Base-by-base conservation (phyloP, 2,797 vertebrate genomes). In the Morus bassanus region DNA sequence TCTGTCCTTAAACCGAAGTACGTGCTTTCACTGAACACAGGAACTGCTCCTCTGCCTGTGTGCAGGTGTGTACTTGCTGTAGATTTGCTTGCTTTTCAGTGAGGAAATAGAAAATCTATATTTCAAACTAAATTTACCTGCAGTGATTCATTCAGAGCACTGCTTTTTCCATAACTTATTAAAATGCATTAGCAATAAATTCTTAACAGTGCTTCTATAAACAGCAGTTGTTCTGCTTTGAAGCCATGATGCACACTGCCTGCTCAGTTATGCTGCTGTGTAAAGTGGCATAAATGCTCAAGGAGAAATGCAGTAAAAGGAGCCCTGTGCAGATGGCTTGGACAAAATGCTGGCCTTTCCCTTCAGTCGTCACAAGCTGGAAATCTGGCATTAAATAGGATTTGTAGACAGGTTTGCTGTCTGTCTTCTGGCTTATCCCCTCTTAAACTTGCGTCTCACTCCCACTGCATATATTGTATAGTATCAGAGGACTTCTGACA, bases 341-440 rank as follows among this genome's bases (percentile, higher is more conserved):
- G 79, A 37, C 46, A 69, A 91, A 95, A 92, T 28, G 81, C 75
- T 93, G 89, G 37, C 53, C 53, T 93, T 94, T 87, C 57, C 56
- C 46, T 91, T 91, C 78, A 73, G 57, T 61, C 15, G 1, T 79
- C 85, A 39, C 48, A 75, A 64, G 59, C 85, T 91, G 94, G 41
- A 86, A 92, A 91, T 90, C 80, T 91, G 80, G 86, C 88, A 75
- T 95, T 94, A 96, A 88, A 93, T 28, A 45, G 92, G 78, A 91
- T 85, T 74, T 92, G 45, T 77, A 43, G 83, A 2, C 48, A 86
- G 79, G 65, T 89, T 80, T 69, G 87, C 41, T 86, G 79, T 60
- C 89, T 91, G 2, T 88, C 22, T 89, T 76, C 18, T 91, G 84
- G 63, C 33, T 93, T 91, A 85, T 75, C 74, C 31, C 22, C 30